Conservation (phyloP, 2,113 vertebrate species). For the Corydoras sp. region DNA sequence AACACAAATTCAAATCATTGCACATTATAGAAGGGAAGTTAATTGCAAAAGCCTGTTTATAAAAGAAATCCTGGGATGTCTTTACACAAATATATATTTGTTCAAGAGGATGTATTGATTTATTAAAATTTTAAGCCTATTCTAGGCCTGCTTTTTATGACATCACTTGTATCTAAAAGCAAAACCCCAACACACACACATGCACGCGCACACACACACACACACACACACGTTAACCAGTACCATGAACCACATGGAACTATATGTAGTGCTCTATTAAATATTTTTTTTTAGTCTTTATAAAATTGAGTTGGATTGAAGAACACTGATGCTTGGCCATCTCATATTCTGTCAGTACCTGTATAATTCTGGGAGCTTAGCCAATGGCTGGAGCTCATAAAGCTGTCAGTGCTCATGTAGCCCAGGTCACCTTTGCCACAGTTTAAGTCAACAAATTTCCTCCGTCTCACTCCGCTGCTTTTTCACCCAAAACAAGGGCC, state of each 20-base stretch:
- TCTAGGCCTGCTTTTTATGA: background rate
- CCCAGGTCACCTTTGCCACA: slow-evolving; percentile 50
- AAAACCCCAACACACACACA: too few relatives aligned
- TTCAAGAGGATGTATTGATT: too few relatives aligned
- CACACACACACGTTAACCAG: too few relatives aligned
- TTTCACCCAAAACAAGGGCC: slow-evolving; percentile 10
- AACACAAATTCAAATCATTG: too few relatives aligned
- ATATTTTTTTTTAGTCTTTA: background rate
- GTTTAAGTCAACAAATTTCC: slow-evolving; percentile 48
- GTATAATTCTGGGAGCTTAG: background rate
- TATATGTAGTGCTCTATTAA: background rate
- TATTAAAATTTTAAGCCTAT: background rate
- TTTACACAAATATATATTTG: too few relatives aligned
- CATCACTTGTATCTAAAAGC: too few relatives aligned
- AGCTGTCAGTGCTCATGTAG: slow-evolving; percentile 53
- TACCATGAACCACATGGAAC: too few relatives aligned
- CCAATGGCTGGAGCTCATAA: slow-evolving; percentile 48
- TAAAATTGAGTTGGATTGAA: slow-evolving; percentile 2
- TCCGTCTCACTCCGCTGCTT: slow-evolving; percentile 34
- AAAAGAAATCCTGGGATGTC: too few relatives aligned
- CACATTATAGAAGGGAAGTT: too few relatives aligned
- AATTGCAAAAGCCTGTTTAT: too few relatives aligned
- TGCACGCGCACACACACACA: too few relatives aligned
- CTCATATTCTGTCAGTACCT: too few relatives aligned
- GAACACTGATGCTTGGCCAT: background rate